Base-by-base conservation (phyloP, 2,888 invertebrate species). In the Congeria kusceri region DNA sequence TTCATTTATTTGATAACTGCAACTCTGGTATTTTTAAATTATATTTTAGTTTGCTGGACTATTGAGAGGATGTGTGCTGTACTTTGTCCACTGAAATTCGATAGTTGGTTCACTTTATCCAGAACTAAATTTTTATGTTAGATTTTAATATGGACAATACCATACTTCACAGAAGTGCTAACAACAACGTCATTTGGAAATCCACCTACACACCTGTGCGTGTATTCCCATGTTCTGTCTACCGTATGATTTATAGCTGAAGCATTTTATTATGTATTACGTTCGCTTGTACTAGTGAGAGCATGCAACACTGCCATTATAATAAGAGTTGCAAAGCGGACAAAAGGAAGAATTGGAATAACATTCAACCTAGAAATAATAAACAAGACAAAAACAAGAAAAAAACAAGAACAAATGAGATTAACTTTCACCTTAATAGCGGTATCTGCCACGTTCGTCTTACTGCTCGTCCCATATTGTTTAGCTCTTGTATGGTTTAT, bases 51-150 rank as follows among this genome's bases (percentile, higher is more conserved):
- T 4, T 39, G 46, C 3, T 75, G 74, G 74, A 68, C 74, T 32
- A 23, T 68, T 3, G 74, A 75, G 49, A 28, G 74, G 20, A 63
- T 68, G 27, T 64, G 68, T 57, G 74, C 74, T 5, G 74, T 75
- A 13, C 56, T 56, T 29, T 68, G 63, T 46, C 74, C 74, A 7
- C n/a, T n/a, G n/a, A n/a, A n/a, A n/a, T n/a, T n/a, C n/a, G n/a
- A n/a, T n/a, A n/a, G n/a, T n/a, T n/a, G n/a, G n/a, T n/a, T n/a
- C n/a, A n/a, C n/a, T n/a, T n/a, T n/a, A n/a, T n/a, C n/a, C n/a
- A n/a, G n/a, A n/a, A n/a, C n/a, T n/a, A n/a, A n/a, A n/a, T n/a
- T n/a, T n/a, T n/a, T n/a, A n/a, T n/a, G n/a, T n/a, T n/a, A n/a
- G n/a, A n/a, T n/a, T n/a, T n/a, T n/a, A n/a, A n/a, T n/a, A n/a